Percentiles rank a stretch among this genome's conserved stretches.
Evolutionary conservation across 92 coral and sea anemone genomes (phyloP).

Genomic region (Porites lobata): DNA sequence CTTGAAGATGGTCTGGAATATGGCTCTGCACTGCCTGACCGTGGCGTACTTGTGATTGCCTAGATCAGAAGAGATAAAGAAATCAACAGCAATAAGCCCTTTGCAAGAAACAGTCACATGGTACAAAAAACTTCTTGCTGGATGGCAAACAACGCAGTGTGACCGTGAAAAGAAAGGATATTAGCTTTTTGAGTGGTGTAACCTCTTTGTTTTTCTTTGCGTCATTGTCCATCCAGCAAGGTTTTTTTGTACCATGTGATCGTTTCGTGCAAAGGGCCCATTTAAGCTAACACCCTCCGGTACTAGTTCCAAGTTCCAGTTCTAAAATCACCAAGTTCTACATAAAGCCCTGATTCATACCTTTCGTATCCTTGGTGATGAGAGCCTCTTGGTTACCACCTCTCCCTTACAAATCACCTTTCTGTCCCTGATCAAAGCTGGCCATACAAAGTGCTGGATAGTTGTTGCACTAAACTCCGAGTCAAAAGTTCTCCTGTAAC

Average conservation of each 20-base stretch:
- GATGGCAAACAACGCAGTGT: too few species aligned
- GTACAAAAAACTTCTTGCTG: too few species aligned
- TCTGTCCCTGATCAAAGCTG: conserved; percentile 83
- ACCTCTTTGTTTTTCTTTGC: too few species aligned
- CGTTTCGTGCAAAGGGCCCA: neutral
- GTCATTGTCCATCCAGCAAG: too few species aligned
- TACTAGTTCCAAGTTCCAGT: too few species aligned
- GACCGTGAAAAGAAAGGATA: too few species aligned
- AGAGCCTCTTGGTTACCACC: conserved; percentile 82
- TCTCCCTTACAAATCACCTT: conserved; percentile 86
- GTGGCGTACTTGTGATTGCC: conserved; percentile 48
- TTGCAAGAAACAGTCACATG: neutral
- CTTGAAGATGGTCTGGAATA: conserved; percentile 57
- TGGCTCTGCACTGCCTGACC: conserved; percentile 77
- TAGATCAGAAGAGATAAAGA: neutral
- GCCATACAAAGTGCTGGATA: conserved; percentile 91
- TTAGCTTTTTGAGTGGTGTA: too few species aligned
- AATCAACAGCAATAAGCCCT: neutral
- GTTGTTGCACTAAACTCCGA: conserved; percentile 90
- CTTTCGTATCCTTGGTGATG: conserved; percentile 60
- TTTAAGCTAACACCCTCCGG: too few species aligned
- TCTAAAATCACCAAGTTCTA: too few species aligned
- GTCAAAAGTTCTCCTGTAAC: conserved; percentile 80
- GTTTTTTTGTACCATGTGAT: too few species aligned
- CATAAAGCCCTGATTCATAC: conserved; percentile 18